A percentile compares a stretch with the other conserved stretches of the same genome.
Evolutionary conservation across 2,888 invertebrate species (phyloP).

Genomic region (Brachynemurus nebulosus): DNA sequence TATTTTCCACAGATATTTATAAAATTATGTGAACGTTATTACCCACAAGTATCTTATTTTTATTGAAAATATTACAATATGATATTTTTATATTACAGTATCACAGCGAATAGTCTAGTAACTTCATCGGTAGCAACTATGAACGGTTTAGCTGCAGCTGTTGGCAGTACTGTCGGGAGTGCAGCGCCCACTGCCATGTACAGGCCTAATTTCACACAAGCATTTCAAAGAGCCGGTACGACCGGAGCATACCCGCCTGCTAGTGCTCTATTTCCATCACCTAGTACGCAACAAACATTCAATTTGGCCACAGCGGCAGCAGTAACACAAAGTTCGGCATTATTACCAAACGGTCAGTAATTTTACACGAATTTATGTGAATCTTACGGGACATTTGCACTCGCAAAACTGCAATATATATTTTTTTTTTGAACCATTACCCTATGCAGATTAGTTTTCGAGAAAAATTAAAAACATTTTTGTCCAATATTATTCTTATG

Average conservation of each 20-base stretch:
- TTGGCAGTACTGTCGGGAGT: slow-evolving; percentile 18
- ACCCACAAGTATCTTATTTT: not conserved
- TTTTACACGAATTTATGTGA: no score
- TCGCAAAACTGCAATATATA: no score
- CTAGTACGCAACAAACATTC: slow-evolving; percentile 1
- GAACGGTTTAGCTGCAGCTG: slow-evolving; percentile 25
- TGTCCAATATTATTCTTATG: no score
- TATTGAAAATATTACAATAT: not conserved
- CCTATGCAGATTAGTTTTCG: no score
- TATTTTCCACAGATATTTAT: not conserved
- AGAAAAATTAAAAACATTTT: no score
- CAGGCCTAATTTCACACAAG: slow-evolving; percentile 57
- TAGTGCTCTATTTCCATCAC: slow-evolving; percentile 15
- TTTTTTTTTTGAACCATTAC: not conserved
- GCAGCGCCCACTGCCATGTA: slow-evolving; percentile 50
- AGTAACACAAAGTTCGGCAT: slow-evolving; percentile 2
- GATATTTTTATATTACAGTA: slow-evolving; percentile 20
- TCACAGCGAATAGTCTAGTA: slow-evolving; percentile 24
- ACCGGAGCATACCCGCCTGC: slow-evolving; percentile 37
- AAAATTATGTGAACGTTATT: not conserved
- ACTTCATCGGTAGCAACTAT: slow-evolving; percentile 23
- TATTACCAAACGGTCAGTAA: slow-evolving; percentile 3
- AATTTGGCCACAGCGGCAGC: slow-evolving; percentile 1
- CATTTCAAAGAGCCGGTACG: slow-evolving; percentile 48
- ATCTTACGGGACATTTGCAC: no score